Conservation (phyloP, 2,113 vertebrate genomes). For the Scortum barcoo region DNA sequence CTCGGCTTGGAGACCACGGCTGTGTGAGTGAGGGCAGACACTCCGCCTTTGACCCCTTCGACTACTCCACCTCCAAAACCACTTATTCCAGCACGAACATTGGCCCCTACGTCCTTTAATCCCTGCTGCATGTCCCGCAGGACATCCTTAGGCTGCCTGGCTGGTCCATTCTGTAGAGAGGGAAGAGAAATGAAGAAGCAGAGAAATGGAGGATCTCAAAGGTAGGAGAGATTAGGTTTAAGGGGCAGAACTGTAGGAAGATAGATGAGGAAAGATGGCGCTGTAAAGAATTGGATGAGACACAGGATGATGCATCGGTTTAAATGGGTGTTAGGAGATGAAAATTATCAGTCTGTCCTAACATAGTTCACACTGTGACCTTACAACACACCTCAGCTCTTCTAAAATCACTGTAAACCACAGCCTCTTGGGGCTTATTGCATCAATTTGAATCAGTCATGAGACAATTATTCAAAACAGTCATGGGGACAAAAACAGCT, state of each 20-base stretch:
- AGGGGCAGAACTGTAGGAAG: constrained; percentile 45
- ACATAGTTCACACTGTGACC: constrained; percentile 22
- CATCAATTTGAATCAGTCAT: constrained; percentile 24
- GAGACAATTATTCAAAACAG: constrained; percentile 17
- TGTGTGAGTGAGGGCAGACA: constrained; percentile 93
- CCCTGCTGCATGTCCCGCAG: constrained; percentile 99
- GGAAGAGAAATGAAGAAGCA: constrained; percentile 50
- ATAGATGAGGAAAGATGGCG: constrained; percentile 38
- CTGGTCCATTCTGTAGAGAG: constrained; percentile 89
- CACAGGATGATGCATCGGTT: constrained; percentile 46
- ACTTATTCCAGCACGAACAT: constrained; percentile 96
- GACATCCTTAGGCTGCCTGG: constrained; percentile 96
- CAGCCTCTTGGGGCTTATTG: too few species aligned
- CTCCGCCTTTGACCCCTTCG: constrained; percentile 95
- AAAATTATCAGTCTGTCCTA: constrained; percentile 38
- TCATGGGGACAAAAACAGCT: constrained; percentile 1
- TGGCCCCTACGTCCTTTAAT: constrained; percentile 95
- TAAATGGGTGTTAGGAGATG: constrained; percentile 27
- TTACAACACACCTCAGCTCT: too few species aligned
- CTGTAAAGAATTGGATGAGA: constrained; percentile 50
- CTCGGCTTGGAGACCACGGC: constrained; percentile 97
- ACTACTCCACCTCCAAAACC: constrained; percentile 96
- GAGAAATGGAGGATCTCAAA: constrained; percentile 53
- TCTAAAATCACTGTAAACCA: too few species aligned
- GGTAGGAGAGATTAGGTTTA: constrained; percentile 42